A percentile compares a stretch with the other conserved stretches of the same genome.
Evolutionary conservation across 2,888 invertebrate genomes (phyloP).

Genomic region (Eucera pruinosa): DNA sequence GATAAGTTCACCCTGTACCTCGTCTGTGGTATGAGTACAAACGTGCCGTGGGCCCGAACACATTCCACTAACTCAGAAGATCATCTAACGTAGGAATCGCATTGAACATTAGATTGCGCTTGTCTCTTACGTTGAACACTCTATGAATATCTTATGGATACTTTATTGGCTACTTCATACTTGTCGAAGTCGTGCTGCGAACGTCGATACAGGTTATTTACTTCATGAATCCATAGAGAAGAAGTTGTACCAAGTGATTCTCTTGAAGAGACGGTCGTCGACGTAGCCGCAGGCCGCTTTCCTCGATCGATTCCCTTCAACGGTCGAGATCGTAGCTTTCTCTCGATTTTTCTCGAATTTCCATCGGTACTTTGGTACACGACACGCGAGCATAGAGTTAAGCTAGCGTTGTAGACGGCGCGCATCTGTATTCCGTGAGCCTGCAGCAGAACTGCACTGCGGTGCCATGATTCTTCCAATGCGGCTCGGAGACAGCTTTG

Average conservation of each 20-base stretch:
- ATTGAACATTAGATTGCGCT: neutral
- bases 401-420: constrained; percentile 22
- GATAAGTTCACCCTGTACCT: too few species aligned
- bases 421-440: constrained; percentile 52
- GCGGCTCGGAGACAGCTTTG: constrained; percentile 63
- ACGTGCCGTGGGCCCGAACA: too few species aligned
- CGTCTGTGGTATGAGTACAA: too few species aligned
- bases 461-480: constrained; percentile 74
- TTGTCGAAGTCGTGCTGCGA: neutral
- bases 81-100: neutral
- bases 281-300: constrained; percentile 26
- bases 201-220: constrained; percentile 15
- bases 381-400: neutral
- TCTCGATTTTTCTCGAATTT: constrained; percentile 31
- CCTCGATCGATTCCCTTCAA: constrained; percentile 20
- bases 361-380: neutral
- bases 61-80: neutral
- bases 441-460: constrained; percentile 77
- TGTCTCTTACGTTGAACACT: neutral
- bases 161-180: neutral
- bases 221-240: constrained; percentile 10
- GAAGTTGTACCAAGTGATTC: constrained; percentile 1
- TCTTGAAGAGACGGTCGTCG: neutral
- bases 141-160: constrained; percentile 10
- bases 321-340: constrained; percentile 27